Evolutionary conservation across 2,113 vertebrate species (phyloP), one percentile per base, ranked within the genome.

Genomic region (Ramphastos sulfuratus): DNA sequence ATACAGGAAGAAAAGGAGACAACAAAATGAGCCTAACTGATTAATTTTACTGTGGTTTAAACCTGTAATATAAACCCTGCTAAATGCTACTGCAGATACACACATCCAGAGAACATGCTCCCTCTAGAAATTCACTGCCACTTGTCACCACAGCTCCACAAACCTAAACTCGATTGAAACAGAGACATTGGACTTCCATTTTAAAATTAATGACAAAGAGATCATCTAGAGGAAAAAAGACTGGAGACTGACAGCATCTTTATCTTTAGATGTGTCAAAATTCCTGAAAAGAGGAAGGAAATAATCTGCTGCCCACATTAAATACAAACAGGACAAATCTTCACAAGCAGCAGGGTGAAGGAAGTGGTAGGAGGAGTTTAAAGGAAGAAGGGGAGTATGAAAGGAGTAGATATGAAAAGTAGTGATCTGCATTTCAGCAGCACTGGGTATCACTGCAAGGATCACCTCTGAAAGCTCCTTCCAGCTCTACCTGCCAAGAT

Each of bases 311-410:
- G 44, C 28, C 5, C 35, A 27, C 0, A 0, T 33, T 55, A 73
- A 76, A 35, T 6, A 55, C 50, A 23, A 92, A 70, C 17, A 72
- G n/a, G 11, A 46, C 18, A 79, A 82, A 27, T n/a, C 31, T 77
- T 85, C 42, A n/a, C 2, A 5, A 52, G 46, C 1, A 2, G 15
- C 0, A 0, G 19, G 9, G 4, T 56, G 20, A 65, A 65, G 12
- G 12, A 23, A 73, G 17, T 2, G 6, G 10, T 37, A 9, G 67
- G 82, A 89, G 27, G 52, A 64, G 27, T 37, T 91, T n/a, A 70
- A 82, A 27, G 50, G 19, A 21, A 89, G 18, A 52, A 75, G 21
- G 9, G 25, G 20, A 74, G 23, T 21, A 25, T 6, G 46, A 90
- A 77, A 39, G 37, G 9, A 80, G 14, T 4, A 44, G 15, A 66